Conservation (phyloP, 2,797 vertebrate species). For the Urocyon cinereoargenteus region DNA sequence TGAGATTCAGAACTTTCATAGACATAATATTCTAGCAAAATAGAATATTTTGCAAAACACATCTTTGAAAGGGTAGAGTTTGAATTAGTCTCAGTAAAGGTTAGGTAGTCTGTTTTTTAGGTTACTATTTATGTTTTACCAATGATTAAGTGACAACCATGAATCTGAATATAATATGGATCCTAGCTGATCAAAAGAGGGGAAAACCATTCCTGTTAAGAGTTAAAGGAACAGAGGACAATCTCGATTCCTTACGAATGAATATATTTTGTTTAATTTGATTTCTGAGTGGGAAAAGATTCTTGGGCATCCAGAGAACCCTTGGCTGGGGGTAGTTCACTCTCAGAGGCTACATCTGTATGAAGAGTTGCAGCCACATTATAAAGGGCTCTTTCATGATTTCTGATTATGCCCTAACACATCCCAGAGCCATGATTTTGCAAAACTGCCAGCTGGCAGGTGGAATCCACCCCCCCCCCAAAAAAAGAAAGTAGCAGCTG, state of each 20-base stretch:
- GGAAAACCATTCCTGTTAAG: background rate
- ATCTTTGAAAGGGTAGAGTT: background rate
- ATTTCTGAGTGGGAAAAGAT: background rate
- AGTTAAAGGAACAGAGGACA: background rate
- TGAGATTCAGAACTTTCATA: constrained; percentile 33
- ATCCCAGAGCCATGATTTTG: constrained; percentile 68
- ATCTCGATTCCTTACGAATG: background rate
- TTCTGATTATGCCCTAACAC: constrained; percentile 75
- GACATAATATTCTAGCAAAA: constrained; percentile 16
- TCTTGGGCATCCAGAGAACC: constrained; percentile 72
- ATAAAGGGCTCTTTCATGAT: constrained; percentile 85
- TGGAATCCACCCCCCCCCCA: too few relatives aligned
- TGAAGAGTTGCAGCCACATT: constrained; percentile 73
- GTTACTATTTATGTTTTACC: background rate
- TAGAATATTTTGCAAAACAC: constrained; percentile 51
- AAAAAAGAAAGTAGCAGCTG: constrained; percentile 23
- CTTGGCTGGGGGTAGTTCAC: constrained; percentile 62
- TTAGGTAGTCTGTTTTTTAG: background rate
- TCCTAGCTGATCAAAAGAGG: background rate
- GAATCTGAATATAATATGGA: background rate
- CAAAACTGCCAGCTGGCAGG: constrained; percentile 80
- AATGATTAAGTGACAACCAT: background rate
- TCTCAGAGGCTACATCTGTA: constrained; percentile 74
- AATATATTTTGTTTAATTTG: background rate
- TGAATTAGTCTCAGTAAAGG: background rate